A percentile compares a stretch with the other conserved stretches of the same genome.
Evolutionary conservation across 2,888 invertebrate species (phyloP).

Genomic region (Archips crataeganus): DNA sequence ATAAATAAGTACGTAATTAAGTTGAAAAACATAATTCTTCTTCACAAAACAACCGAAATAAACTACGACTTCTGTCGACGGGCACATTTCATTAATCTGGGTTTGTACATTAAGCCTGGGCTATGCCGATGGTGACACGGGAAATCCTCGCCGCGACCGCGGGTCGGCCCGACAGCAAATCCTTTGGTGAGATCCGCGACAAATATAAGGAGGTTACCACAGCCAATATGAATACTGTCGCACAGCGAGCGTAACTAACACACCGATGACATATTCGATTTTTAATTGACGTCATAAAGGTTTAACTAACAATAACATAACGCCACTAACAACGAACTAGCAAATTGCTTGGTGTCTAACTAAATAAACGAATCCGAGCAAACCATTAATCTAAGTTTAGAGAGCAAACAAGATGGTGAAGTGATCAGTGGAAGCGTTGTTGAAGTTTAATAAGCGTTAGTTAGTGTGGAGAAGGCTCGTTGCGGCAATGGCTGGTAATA

Average conservation of each 20-base stretch:
- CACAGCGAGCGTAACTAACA: constrained; percentile 10
- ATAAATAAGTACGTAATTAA: too few relatives aligned
- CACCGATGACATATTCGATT: not conserved
- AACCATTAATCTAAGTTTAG: constrained; percentile 85
- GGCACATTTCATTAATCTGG: constrained; percentile 81
- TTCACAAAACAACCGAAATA: constrained; percentile 56
- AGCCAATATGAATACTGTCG: constrained; percentile 48
- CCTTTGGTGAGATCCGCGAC: constrained; percentile 73
- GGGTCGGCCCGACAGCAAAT: constrained; percentile 67
- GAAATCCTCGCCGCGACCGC: constrained; percentile 72
- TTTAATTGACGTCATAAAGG: too few relatives aligned
- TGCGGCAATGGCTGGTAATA: constrained; percentile 50
- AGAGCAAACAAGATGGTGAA: constrained; percentile 83
- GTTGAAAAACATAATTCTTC: constrained; percentile 41
- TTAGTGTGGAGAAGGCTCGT: constrained; percentile 73
- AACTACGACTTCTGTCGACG: constrained; percentile 52
- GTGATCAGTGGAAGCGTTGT: constrained; percentile 83
- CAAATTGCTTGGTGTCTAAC: too few relatives aligned
- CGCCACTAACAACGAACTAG: too few relatives aligned
- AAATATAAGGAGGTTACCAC: constrained; percentile 66
- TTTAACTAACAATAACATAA: too few relatives aligned
- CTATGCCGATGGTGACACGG: constrained; percentile 79
- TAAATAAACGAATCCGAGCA: constrained; percentile 51
- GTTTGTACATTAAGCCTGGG: constrained; percentile 77
- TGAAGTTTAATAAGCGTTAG: constrained; percentile 85